Evolutionary conservation across 2,797 vertebrate species (phyloP).

Genomic region (Aphelocoma californica): DNA sequence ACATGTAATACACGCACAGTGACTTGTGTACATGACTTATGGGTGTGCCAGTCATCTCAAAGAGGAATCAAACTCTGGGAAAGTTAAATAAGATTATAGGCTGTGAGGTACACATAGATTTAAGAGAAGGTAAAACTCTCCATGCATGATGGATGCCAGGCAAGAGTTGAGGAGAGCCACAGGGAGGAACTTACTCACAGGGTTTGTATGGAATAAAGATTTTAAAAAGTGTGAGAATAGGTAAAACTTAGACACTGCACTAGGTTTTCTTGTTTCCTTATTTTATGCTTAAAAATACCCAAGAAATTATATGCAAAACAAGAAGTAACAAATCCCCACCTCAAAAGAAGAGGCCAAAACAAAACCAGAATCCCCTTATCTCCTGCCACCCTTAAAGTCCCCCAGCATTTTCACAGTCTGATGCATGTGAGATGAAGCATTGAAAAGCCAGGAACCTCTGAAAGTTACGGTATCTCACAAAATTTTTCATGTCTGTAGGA

Average conservation of each 20-base stretch:
- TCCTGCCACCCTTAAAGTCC: background rate
- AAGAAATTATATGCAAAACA: conserved; percentile 10
- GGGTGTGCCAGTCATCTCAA: background rate
- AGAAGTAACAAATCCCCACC: background rate
- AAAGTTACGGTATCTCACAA: background rate
- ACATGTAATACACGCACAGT: accelerated
- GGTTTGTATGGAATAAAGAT: background rate
- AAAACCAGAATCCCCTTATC: background rate
- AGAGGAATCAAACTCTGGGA: background rate
- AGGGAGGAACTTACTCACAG: background rate
- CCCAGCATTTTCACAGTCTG: conserved; percentile 4
- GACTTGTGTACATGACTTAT: background rate
- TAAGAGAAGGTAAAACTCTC: background rate
- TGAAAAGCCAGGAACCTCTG: conserved; percentile 17
- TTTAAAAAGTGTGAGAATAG: background rate
- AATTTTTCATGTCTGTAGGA: background rate
- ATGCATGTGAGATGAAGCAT: conserved; percentile 14
- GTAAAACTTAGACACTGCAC: background rate
- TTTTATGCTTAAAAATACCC: conserved; percentile 29
- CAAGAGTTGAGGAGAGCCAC: background rate
- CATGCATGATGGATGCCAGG: background rate
- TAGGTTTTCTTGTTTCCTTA: conserved; percentile 27
- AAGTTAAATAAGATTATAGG: background rate
- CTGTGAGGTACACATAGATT: background rate
- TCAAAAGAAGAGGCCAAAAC: conserved; percentile 4